Evolutionary conservation across 2,797 vertebrate species (phyloP), one percentile per base, ranked within the genome.

Genomic region (Acrocephalus scirpaceus): DNA sequence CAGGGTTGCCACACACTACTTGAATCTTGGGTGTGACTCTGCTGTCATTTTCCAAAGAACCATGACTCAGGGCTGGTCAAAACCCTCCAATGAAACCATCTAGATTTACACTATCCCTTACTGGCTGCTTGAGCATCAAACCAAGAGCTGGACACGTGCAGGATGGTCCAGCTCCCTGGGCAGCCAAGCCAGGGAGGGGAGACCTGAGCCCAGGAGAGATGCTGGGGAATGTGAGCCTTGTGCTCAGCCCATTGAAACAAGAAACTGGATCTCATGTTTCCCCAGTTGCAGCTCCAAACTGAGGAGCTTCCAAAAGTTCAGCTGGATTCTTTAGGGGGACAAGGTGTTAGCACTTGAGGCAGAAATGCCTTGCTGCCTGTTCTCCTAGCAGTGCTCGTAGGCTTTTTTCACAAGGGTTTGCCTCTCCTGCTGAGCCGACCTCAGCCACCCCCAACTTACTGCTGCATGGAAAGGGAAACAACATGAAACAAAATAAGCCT

Each of bases 131-230:
- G 13, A 71, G 25, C 14, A 34, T 58, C n/a, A 34, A 27, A 47
- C 18, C 48, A 53, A 53, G 65, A 21, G 3, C 3, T 20, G 6
- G 23, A 20, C 50, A 40, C 0, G 0, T 7, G 22, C 36, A 54
- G 54, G 72, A 51, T 5, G 10, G 4, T 3, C 13, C 11, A 48
- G 73, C 73, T 84, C 54, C 61, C 54, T 22, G 1, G 0, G 40
- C 71, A 32, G 17, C 27, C 34, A 11, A 12, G 0, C 10, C 2
- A 1, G n/a, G 14, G 2, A 10, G 13, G 29, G 14, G 3, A 71
- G 47, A 70, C 11, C 72, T 30, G 48, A 69, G 53, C 69, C n/a
- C 0, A 0, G 36, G 36, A 71, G 34, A 0, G 1, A 22, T 38
- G 65, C 45, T 8, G 25, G 34, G 62, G 20, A 88, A 86, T 0